These are phyloP conservation scores for Carterocephalus palaemon DNA, from an alignment of 2,888 invertebrate genomes.

Conservation along the genomic window DNA sequence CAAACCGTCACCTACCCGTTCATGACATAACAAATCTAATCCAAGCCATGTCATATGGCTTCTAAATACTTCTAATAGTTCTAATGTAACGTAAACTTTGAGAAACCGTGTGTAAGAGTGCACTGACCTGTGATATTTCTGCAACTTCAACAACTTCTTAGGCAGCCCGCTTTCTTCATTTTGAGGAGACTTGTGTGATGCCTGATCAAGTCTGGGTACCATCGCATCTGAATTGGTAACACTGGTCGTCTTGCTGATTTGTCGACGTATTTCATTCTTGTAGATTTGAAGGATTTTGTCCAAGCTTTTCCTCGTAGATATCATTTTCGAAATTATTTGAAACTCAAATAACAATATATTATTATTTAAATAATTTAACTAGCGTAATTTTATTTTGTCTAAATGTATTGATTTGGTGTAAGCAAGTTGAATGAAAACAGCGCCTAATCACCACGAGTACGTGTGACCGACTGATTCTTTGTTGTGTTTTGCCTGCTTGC, in stretches of 20 bases:
- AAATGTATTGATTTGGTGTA: neutral
- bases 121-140: constrained; percentile 80
- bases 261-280: constrained; percentile 68
- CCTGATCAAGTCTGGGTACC: constrained; percentile 70
- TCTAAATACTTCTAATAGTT: constrained; percentile 28
- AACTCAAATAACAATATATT: constrained; percentile 3
- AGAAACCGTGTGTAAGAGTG: constrained; percentile 42
- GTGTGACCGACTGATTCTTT: constrained; percentile 72
- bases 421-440: constrained; percentile 15
- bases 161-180: constrained; percentile 61
- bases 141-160: constrained; percentile 72
- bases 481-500: constrained; percentile 69
- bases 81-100: constrained; percentile 50
- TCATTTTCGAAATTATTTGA: constrained; percentile 47
- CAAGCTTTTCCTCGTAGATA: constrained; percentile 61
- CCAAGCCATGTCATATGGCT: constrained; percentile 4
- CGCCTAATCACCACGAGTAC: constrained; percentile 50
- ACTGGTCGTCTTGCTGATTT: constrained; percentile 80
- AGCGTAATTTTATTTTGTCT: neutral
- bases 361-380: neutral
- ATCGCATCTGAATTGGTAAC: constrained; percentile 80
- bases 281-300: constrained; percentile 62
- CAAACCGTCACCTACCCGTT: no score
- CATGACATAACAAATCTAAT: no score
- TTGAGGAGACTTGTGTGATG: constrained; percentile 48